These are phyloP conservation scores for Hesperia comma DNA, from an alignment of 2,888 invertebrate genomes.

Conservation along the genomic window DNA sequence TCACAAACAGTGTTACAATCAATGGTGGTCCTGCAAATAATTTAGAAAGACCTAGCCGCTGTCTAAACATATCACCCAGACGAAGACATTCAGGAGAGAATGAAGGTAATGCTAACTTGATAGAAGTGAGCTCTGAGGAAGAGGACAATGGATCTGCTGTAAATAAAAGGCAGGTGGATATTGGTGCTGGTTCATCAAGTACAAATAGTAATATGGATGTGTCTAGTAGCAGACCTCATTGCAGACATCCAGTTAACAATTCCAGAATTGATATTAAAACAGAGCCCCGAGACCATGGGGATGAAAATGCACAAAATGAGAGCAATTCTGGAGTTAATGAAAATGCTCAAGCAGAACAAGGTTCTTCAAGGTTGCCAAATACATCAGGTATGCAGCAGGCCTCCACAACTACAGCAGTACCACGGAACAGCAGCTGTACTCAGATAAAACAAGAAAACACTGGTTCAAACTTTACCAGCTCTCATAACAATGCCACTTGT, in stretches of 20 bases:
- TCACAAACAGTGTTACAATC: constrained; percentile 39
- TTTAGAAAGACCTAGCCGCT: constrained; percentile 75
- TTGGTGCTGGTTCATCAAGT: constrained; percentile 46
- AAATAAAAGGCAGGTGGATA: constrained; percentile 63
- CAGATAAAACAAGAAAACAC: constrained; percentile 45
- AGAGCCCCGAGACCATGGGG: constrained; percentile 57
- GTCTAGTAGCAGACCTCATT: constrained; percentile 39
- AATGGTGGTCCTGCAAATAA: constrained; percentile 44
- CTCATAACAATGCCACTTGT: constrained; percentile 18
- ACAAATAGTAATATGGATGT: constrained; percentile 19
- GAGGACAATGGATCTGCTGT: constrained; percentile 67
- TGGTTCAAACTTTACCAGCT: constrained; percentile 18
- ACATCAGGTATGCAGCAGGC: constrained; percentile 35
- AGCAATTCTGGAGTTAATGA: constrained; percentile 44
- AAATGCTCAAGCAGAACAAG: constrained; percentile 30
- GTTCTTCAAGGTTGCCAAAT: constrained; percentile 28
- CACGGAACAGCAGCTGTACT: constrained; percentile 5
- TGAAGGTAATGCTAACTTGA: constrained; percentile 62
- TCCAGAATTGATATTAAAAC: constrained; percentile 59
- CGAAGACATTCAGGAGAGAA: constrained; percentile 72
- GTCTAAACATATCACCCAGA: constrained; percentile 74
- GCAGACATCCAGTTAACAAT: constrained; percentile 40
- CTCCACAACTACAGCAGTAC: constrained; percentile 15
- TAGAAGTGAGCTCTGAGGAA: constrained; percentile 80
- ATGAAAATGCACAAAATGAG: constrained; percentile 48